Evolutionary conservation across 2,797 vertebrate species (phyloP).

Genomic region (Poecilia wingei): DNA sequence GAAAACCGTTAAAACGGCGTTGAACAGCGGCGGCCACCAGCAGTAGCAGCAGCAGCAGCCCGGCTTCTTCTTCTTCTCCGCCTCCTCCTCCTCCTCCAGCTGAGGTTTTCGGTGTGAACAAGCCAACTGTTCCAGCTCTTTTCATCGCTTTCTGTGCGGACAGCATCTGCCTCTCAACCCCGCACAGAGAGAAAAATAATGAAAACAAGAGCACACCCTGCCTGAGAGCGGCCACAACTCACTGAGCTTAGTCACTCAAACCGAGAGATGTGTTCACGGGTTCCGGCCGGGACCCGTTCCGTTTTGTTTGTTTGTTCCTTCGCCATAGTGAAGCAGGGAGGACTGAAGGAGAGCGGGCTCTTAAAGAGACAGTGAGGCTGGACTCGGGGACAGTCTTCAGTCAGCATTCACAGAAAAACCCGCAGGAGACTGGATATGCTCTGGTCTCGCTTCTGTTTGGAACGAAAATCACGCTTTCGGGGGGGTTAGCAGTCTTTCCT

Average conservation of each 20-base stretch:
- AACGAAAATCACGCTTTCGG: too few species aligned
- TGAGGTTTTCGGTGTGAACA: slow-evolving; percentile 47
- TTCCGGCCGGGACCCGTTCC: slow-evolving; percentile 11
- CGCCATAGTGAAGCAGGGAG: slow-evolving; percentile 74
- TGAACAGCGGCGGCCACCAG: not conserved
- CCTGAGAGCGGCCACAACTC: not conserved
- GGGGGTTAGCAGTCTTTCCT: not conserved
- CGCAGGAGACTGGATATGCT: not conserved
- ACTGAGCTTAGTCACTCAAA: slow-evolving; percentile 25
- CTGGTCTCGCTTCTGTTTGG: not conserved
- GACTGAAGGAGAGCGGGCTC: slow-evolving; percentile 38
- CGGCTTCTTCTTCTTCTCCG: slow-evolving; percentile 24
- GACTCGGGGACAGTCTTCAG: not conserved
- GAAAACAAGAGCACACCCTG: slow-evolving; percentile 11
- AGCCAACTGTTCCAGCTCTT: slow-evolving; percentile 41
- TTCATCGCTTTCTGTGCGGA: slow-evolving; percentile 48
- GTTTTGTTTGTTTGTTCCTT: slow-evolving; percentile 69
- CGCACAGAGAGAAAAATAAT: not conserved
- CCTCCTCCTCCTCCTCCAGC: slow-evolving; percentile 1
- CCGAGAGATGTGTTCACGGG: slow-evolving; percentile 37
- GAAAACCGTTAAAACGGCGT: slow-evolving; percentile 5
- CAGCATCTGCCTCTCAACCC: slow-evolving; percentile 41
- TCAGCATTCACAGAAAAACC: not conserved
- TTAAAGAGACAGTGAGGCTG: slow-evolving; percentile 79
- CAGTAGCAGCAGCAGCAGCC: slow-evolving; percentile 10